phyloP scores from a whole-genome alignment of 2,797 vertebrate genomes.

The Hydrolagus colliei region DNA sequence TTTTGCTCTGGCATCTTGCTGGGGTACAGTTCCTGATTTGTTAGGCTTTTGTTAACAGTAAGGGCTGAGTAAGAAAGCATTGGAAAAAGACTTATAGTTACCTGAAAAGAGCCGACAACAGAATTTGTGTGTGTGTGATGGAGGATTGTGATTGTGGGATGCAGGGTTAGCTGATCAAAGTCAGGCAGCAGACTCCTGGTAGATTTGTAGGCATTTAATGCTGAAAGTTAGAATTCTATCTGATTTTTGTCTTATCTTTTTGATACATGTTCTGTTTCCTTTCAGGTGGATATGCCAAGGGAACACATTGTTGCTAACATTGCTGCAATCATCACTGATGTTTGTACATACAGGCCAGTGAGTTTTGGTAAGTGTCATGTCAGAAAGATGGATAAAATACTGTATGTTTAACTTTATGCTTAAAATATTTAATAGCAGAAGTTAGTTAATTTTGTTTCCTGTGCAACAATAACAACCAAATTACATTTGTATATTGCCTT shows the following conservation, averaged over 20 bases:
- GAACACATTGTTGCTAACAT: slow-evolving; percentile 76
- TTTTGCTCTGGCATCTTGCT: too few species aligned
- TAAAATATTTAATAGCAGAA: too few species aligned
- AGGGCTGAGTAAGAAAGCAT: neutral
- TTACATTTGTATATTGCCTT: too few species aligned
- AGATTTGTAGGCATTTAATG: neutral
- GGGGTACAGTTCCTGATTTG: neutral
- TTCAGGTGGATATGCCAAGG: slow-evolving; percentile 78
- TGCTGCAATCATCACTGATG: slow-evolving; percentile 61
- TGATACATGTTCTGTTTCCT: slow-evolving; percentile 31
- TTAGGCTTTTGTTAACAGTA: too few species aligned
- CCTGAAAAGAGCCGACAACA: neutral
- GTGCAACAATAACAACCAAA: too few species aligned
- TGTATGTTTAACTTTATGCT: too few species aligned
- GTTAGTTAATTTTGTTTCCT: too few species aligned
- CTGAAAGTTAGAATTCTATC: neutral
- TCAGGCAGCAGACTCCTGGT: neutral
- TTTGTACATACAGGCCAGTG: slow-evolving; percentile 65
- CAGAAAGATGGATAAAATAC: too few species aligned
- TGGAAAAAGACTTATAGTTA: neutral
- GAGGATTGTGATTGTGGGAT: neutral
- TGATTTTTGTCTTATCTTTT: neutral
- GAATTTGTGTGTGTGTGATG: too few species aligned
- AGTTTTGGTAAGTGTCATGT: slow-evolving; percentile 52
- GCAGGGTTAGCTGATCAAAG: neutral